Evolutionary conservation across 2,797 vertebrate genomes (phyloP).

Genomic region (Sebastes itinus): DNA sequence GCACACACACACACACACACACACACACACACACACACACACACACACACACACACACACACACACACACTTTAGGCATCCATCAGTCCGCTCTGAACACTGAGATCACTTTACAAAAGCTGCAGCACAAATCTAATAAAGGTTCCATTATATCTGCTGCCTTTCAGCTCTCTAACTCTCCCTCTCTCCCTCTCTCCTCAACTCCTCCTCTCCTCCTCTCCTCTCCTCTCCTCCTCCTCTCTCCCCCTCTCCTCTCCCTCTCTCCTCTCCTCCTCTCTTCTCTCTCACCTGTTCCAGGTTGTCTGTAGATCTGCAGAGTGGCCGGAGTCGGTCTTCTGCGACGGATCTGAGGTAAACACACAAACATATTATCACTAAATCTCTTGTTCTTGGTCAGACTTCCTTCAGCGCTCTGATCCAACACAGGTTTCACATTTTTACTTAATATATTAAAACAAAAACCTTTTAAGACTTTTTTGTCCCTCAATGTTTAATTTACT

Average conservation of each 20-base stretch:
- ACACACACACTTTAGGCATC: slow-evolving; percentile 27
- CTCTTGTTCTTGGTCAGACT: no score
- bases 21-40: fast-evolving
- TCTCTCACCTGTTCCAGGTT: slow-evolving; percentile 66
- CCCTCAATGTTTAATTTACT: background rate
- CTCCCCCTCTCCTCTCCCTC: background rate
- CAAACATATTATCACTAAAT: background rate
- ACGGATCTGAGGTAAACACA: slow-evolving; percentile 66
- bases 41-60: no score
- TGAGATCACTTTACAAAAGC: slow-evolving; percentile 69
- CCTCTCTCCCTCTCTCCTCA: slow-evolving; percentile 3
- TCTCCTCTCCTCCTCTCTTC: background rate
- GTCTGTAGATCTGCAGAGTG: slow-evolving; percentile 79
- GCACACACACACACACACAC: background rate
- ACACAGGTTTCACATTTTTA: background rate
- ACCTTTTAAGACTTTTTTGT: background rate
- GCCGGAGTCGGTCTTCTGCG: slow-evolving; percentile 77
- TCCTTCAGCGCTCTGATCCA: background rate
- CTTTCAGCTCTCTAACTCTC: slow-evolving; percentile 5
- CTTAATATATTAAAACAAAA: background rate
- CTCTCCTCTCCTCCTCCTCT: background rate
- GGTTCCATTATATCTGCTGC: slow-evolving; percentile 67
- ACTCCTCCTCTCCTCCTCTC: no score
- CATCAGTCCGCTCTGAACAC: slow-evolving; percentile 51
- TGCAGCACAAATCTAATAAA: slow-evolving; percentile 73